Base-by-base conservation (phyloP, 2,797 vertebrate species). In the Stomatorhinus walkeri region DNA sequence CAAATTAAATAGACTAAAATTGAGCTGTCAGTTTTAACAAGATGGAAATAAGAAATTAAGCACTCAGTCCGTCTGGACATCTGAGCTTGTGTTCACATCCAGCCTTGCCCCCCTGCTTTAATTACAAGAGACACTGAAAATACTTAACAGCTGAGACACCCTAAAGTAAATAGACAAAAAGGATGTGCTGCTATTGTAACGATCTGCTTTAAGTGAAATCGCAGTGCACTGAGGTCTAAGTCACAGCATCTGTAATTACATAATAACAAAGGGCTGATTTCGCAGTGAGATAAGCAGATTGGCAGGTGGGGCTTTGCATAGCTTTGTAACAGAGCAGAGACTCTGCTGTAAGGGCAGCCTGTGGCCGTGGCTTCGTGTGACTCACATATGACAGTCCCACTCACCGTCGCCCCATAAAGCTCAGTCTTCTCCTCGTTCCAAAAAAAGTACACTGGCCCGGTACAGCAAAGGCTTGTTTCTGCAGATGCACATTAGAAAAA, bases 371-470 rank as follows among this genome's bases (percentile, higher is more conserved):
- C 14, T 52, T 16, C 52, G 40, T 64, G 22, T 89, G 32, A 83
- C 61, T 91, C 83, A 87, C 89, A 32, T 88, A 56, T 52, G 43
- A 89, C 90, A 92, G 90, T 89, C 87, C 92, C 91, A 90, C 40
- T 91, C 56, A 83, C 68, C 88, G 64, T 56, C 85, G 87, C 91
- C 92, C 93, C 92, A 85, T 89, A 91, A 92, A 93, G 92, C 90
- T 89, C 87, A 90, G 88, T 89, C 89, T 91, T 89, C 87, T 90
- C 90, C 92, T 56, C 93, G 90, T 93, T 91, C 54, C 19, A 28
- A 46, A 87, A 48, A 64, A 87, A 94, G 56, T 93, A 94, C 90
- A 92, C 84, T 28, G 52, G 88, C 68, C 32, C 54, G 14, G 49
- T 88, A 22, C 52, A 48, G 48, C 48, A 88, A 87, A 91, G 90